Evolutionary conservation across 2,888 invertebrate genomes (phyloP).

Genomic region (Ypsolopha scabrella): DNA sequence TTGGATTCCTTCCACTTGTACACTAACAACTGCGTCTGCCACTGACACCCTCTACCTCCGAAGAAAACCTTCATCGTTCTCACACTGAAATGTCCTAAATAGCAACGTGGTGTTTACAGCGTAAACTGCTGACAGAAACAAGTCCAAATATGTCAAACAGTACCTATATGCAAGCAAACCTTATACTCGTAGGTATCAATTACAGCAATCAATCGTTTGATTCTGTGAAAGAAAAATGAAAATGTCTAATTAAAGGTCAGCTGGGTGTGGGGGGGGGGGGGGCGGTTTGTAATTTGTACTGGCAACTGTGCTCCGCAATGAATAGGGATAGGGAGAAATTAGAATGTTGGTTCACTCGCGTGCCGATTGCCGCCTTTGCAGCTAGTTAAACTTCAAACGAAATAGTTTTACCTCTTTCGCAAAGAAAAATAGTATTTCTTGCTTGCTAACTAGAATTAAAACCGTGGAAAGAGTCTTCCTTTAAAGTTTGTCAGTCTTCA

Average conservation of each 20-base stretch:
- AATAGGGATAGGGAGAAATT: slow-evolving; percentile 4
- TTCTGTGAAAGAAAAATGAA: not conserved
- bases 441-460: no score
- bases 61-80: not conserved
- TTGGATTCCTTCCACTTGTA: not conserved
- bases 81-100: not conserved
- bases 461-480: no score
- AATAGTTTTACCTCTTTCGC: no score
- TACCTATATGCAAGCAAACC: not conserved
- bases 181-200: not conserved
- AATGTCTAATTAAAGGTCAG: not conserved
- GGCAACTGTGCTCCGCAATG: not conserved
- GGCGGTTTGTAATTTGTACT: not conserved
- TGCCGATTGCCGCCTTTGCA: slow-evolving; percentile 4
- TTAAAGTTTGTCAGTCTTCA: no score
- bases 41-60: not conserved
- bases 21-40: not conserved
- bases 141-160: no score
- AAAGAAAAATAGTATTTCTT: no score
- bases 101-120: not conserved
- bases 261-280: no score
- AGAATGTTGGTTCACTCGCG: slow-evolving; percentile 5
- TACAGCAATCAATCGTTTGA: not conserved
- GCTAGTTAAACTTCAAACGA: not conserved
- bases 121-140: not conserved